These are phyloP conservation scores for Adoxophyes honmai DNA, from an alignment of 1,140 invertebrate genomes.

Conservation along the genomic window DNA sequence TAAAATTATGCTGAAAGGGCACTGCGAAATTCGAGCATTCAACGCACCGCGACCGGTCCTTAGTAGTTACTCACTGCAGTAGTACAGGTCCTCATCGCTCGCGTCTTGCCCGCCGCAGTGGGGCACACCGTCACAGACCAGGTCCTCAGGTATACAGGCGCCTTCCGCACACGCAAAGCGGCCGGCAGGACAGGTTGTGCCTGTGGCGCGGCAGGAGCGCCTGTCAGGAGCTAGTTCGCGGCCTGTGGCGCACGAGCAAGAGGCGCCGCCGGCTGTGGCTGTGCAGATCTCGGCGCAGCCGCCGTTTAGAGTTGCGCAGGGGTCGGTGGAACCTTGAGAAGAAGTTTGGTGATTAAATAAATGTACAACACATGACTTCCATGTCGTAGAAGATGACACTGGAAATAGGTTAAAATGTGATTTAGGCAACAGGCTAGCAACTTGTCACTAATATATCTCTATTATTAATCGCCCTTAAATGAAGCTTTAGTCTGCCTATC, in stretches of 20 bases:
- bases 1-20: no score
- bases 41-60: no score
- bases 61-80: constrained; percentile 78
- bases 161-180: constrained; percentile 73
- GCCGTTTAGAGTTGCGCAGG: constrained; percentile 84
- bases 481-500: no score
- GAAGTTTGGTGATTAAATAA: no score
- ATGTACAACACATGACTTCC: no score
- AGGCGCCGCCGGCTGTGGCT: constrained; percentile 75
- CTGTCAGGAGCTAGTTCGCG: constrained; percentile 41
- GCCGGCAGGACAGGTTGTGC: constrained; percentile 24
- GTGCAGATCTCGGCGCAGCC: constrained; percentile 86
- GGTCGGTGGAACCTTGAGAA: constrained; percentile 77
- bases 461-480: no score
- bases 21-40: no score
- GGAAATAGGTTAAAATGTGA: no score
- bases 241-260: constrained; percentile 79
- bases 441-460: no score
- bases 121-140: constrained; percentile 86
- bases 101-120: constrained; percentile 88
- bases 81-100: constrained; percentile 86
- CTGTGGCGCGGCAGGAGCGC: constrained; percentile 30
- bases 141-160: constrained; percentile 85
- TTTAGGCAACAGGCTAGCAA: no score
- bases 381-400: no score